Conservation (phyloP, 1,140 invertebrate species). For the Eufriesea mexicana region DNA sequence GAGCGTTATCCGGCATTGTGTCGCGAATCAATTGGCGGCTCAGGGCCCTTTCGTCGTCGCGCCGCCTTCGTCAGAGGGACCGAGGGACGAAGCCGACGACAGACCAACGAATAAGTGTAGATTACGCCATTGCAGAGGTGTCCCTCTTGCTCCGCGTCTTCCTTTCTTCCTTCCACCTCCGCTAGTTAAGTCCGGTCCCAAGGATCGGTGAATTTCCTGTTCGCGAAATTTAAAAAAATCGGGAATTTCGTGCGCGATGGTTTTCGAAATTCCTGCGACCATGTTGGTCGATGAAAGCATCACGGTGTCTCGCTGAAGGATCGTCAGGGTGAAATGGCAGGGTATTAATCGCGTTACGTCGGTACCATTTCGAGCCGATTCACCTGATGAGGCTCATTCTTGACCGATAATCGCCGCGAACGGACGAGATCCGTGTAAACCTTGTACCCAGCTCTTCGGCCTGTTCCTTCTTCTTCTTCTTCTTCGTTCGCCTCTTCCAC, state of each 20-base stretch:
- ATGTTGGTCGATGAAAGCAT: accelerated
- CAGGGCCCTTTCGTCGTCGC: slow-evolving; percentile 11
- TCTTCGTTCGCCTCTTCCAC: neutral
- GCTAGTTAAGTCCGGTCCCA: too few relatives aligned
- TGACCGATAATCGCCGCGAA: slow-evolving; percentile 17
- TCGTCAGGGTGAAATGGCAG: neutral
- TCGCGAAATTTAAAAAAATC: neutral
- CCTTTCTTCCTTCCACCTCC: neutral
- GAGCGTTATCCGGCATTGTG: slow-evolving; percentile 59
- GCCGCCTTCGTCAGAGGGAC: neutral
- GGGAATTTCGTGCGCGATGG: neutral
- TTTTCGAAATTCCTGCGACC: neutral
- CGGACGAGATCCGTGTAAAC: slow-evolving; percentile 35
- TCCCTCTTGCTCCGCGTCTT: too few relatives aligned
- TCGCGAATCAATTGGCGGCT: slow-evolving; percentile 62
- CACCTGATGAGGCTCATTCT: slow-evolving; percentile 62
- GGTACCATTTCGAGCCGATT: slow-evolving; percentile 47
- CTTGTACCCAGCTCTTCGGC: slow-evolving; percentile 2
- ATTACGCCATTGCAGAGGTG: slow-evolving; percentile 3
- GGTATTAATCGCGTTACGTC: slow-evolving; percentile 37
- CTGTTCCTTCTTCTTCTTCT: slow-evolving; percentile 4
- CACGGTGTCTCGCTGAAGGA: neutral
- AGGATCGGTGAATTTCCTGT: too few relatives aligned
- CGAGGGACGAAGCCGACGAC: neutral
- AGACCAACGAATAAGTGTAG: slow-evolving; percentile 2